These are phyloP conservation scores for Oncopeltus fasciatus DNA, from an alignment of 1,140 invertebrate species.

Conservation along the genomic window DNA sequence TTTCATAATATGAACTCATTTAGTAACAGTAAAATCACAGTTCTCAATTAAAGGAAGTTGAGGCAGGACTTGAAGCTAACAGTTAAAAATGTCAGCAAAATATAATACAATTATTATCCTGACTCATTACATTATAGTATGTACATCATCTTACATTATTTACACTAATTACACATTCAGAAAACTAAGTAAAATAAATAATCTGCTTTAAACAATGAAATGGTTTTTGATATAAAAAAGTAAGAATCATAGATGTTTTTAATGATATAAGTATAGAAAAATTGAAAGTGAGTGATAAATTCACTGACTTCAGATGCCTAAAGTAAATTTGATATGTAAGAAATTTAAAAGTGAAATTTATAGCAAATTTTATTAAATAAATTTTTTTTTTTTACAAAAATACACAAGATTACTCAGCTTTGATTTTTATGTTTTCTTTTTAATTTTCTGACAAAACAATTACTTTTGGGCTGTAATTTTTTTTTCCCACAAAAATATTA, in stretches of 20 bases:
- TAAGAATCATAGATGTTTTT: conserved; percentile 5
- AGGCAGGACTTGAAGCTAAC: conserved; percentile 18
- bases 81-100: not conserved
- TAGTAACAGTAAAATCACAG: conserved; percentile 24
- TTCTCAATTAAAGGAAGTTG: conserved; percentile 19
- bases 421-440: not conserved
- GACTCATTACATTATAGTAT: conserved; percentile 11
- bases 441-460: not conserved
- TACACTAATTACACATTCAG: conserved; percentile 1
- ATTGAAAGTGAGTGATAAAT: not conserved
- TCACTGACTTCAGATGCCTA: not conserved
- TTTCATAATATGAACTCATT: conserved; percentile 20
- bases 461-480: not conserved
- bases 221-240: not conserved
- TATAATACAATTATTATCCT: conserved; percentile 12
- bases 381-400: conserved; percentile 17
- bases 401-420: conserved; percentile 12
- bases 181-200: conserved; percentile 6
- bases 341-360: not conserved
- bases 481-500: conserved; percentile 5
- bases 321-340: conserved; percentile 2
- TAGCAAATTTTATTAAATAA: not conserved
- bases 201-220: not conserved
- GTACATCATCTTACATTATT: conserved; percentile 3
- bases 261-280: not conserved